Evolutionary conservation across 2,888 invertebrate species (phyloP).

Genomic region (Prionchulus punctatus): DNA sequence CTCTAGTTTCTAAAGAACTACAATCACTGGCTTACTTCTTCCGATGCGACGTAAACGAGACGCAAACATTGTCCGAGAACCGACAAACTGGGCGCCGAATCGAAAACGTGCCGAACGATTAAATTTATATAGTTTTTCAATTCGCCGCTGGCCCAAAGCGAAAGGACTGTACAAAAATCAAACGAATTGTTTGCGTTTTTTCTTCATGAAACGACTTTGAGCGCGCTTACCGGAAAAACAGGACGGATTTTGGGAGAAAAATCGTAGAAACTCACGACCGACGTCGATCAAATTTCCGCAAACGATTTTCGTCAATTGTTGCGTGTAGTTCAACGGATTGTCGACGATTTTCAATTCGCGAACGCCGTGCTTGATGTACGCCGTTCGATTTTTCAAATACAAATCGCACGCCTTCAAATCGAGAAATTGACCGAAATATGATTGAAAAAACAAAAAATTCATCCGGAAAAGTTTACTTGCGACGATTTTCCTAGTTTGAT

Average conservation of each 20-base stretch:
- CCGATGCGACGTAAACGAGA: not conserved
- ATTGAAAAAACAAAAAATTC: not conserved
- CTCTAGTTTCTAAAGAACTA: too few relatives aligned
- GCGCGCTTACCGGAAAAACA: slow-evolving; percentile 49
- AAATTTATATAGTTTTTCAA: slow-evolving; percentile 21
- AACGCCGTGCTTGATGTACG: slow-evolving; percentile 52
- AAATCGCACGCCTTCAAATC: slow-evolving; percentile 56
- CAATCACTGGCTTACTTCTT: not conserved
- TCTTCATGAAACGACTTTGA: not conserved
- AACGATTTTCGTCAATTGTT: slow-evolving; percentile 62
- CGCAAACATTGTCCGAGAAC: slow-evolving; percentile 11
- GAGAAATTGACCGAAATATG: not conserved
- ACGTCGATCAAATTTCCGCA: slow-evolving; percentile 64
- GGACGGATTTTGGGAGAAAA: slow-evolving; percentile 59
- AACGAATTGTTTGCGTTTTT: not conserved
- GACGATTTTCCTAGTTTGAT: slow-evolving; percentile 56
- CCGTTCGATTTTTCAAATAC: slow-evolving; percentile 60
- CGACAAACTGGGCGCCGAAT: slow-evolving; percentile 10
- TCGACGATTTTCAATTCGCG: slow-evolving; percentile 53
- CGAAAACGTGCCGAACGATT: slow-evolving; percentile 26
- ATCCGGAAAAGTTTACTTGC: slow-evolving; percentile 19
- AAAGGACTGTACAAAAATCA: slow-evolving; percentile 4
- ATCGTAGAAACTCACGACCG: slow-evolving; percentile 54
- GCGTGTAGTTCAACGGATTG: slow-evolving; percentile 58
- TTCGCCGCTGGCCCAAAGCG: slow-evolving; percentile 24